These are phyloP conservation scores for Calidris pygmaea DNA, from an alignment of 2,113 vertebrate genomes.

Conservation along the genomic window DNA sequence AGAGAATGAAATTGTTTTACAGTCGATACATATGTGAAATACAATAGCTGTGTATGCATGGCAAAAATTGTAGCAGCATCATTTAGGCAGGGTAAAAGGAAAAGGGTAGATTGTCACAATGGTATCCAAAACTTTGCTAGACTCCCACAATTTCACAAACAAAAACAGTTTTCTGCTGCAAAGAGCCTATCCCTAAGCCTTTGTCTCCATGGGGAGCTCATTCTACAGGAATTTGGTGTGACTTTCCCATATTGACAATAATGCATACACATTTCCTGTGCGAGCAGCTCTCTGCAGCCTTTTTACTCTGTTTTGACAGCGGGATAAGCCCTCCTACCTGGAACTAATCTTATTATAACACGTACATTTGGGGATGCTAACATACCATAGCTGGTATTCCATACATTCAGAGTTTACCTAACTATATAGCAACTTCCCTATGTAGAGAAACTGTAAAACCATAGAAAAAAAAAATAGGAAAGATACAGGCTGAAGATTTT, in stretches of 20 bases:
- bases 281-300: not conserved
- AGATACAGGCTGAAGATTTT: not conserved
- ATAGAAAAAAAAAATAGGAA: not conserved
- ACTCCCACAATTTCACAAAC: not conserved
- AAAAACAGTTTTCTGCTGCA: not conserved
- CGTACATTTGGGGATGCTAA: not conserved
- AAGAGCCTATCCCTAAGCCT: not conserved
- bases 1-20: conserved; percentile 78
- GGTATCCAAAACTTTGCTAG: not conserved
- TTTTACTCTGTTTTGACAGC: not conserved
- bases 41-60: conserved; percentile 56
- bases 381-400: not conserved
- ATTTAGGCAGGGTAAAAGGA: not conserved
- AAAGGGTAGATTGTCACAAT: not conserved
- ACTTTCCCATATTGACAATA: not conserved
- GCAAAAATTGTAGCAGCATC: not conserved
- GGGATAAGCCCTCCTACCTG: not conserved
- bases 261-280: not conserved
- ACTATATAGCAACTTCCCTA: not conserved
- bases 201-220: not conserved
- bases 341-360: not conserved
- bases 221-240: not conserved
- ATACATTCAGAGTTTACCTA: not conserved
- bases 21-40: not conserved
- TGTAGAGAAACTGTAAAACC: not conserved